Evolutionary conservation across 2,888 invertebrate species (phyloP).

Genomic region (Pachymerium ferrugineum): DNA sequence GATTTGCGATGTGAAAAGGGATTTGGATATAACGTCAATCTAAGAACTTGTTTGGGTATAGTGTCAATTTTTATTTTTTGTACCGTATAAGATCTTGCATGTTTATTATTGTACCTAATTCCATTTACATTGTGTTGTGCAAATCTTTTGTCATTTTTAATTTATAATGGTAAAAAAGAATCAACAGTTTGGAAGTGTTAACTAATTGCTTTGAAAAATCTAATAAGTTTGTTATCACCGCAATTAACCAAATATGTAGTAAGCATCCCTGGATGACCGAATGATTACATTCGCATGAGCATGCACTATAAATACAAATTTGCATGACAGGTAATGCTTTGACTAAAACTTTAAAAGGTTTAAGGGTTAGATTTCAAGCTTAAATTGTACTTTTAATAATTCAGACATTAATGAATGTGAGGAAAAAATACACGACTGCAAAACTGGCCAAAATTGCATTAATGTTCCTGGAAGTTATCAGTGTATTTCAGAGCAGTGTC

Average conservation of each 20-base stretch:
- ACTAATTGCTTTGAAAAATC: not conserved
- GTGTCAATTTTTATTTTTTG: slow-evolving; percentile 35
- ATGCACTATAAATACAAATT: slow-evolving; percentile 40
- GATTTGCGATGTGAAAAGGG: slow-evolving; percentile 53
- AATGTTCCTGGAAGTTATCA: slow-evolving; percentile 42
- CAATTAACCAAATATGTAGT: not conserved
- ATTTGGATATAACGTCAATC: slow-evolving; percentile 57
- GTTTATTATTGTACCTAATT: no score
- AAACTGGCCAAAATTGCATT: slow-evolving; percentile 41
- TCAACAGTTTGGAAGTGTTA: not conserved
- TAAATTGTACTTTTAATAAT: not conserved
- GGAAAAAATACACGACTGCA: slow-evolving; percentile 45
- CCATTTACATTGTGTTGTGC: no score
- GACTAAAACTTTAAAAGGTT: slow-evolving; percentile 32
- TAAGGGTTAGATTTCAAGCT: not conserved
- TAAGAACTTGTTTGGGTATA: slow-evolving; percentile 60
- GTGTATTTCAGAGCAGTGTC: slow-evolving; percentile 39
- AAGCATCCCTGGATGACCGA: slow-evolving; percentile 36
- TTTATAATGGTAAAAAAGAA: not conserved
- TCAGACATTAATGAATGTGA: slow-evolving; percentile 47
- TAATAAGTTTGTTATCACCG: not conserved
- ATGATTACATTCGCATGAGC: slow-evolving; percentile 31
- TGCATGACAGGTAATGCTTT: slow-evolving; percentile 39
- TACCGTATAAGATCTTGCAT: not conserved
- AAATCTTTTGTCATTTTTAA: not conserved